These are phyloP conservation scores for Drosophila fungiperda DNA, from an alignment of 2,888 invertebrate species.

Conservation along the genomic window DNA sequence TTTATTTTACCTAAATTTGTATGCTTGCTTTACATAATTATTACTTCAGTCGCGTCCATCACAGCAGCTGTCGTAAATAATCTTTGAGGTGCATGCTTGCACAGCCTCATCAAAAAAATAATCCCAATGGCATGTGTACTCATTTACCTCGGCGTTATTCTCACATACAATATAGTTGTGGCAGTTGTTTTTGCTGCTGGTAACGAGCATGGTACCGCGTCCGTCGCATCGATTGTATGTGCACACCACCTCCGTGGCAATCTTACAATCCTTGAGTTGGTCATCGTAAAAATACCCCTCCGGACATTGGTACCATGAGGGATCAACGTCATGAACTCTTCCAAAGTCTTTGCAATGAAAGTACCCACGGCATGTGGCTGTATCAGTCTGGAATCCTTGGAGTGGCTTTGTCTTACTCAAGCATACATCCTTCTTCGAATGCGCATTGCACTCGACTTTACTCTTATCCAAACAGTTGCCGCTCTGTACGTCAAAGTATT, in stretches of 20 bases:
- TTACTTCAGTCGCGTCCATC: constrained; percentile 58
- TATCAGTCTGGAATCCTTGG: constrained; percentile 56
- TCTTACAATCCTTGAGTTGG: constrained; percentile 44
- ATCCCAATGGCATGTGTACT: constrained; percentile 64
- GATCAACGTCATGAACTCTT: constrained; percentile 64
- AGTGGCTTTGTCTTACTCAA: constrained; percentile 17
- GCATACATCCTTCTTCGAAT: constrained; percentile 66
- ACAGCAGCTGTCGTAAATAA: constrained; percentile 72
- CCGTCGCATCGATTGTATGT: constrained; percentile 81
- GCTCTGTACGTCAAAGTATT: constrained; percentile 71
- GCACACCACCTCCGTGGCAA: constrained; percentile 66
- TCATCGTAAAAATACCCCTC: constrained; percentile 72
- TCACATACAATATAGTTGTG: constrained; percentile 73
- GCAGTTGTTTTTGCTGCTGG: constrained; percentile 71
- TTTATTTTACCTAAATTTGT: background rate
- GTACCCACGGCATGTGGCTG: constrained; percentile 79
- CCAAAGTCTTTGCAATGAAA: constrained; percentile 64
- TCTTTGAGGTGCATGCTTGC: constrained; percentile 60
- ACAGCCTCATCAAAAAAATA: constrained; percentile 77
- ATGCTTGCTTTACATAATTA: background rate
- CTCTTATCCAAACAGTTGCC: constrained; percentile 58
- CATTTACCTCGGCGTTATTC: constrained; percentile 45
- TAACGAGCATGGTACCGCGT: constrained; percentile 70
- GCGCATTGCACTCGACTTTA: constrained; percentile 62
- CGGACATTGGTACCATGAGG: constrained; percentile 75